Conservation (phyloP, 2,113 vertebrate genomes). For the Chionodraco myersi region DNA sequence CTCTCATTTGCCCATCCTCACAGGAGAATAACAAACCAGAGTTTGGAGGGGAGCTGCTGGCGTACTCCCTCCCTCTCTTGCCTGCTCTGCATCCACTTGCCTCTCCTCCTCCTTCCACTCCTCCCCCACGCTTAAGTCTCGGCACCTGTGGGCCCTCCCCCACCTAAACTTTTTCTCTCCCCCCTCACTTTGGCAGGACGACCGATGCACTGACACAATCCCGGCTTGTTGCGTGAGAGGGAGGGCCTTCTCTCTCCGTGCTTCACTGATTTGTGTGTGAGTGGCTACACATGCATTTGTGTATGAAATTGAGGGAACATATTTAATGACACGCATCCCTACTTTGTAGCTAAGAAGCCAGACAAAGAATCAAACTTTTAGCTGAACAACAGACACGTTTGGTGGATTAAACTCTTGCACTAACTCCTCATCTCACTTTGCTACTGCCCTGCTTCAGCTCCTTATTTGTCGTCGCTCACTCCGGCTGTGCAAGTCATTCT, state of each 20-base stretch:
- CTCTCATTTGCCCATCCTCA: constrained; percentile 39
- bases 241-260: constrained; percentile 39
- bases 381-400: constrained; percentile 16
- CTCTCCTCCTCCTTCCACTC: constrained; percentile 46
- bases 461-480: constrained; percentile 41
- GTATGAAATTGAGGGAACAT: constrained; percentile 24
- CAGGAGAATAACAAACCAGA: constrained; percentile 50
- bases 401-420: constrained; percentile 50
- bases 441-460: constrained; percentile 54
- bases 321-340: constrained; percentile 6
- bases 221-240: constrained; percentile 65
- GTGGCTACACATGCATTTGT: constrained; percentile 24
- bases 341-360: not conserved
- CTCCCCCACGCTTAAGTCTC: constrained; percentile 67
- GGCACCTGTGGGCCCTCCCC: constrained; percentile 76
- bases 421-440: constrained; percentile 47
- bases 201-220: constrained; percentile 66
- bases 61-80: constrained; percentile 1
- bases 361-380: constrained; percentile 31
- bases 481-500: constrained; percentile 46
- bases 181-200: constrained; percentile 60
- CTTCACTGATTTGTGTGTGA: constrained; percentile 46
- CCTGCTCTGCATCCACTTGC: constrained; percentile 48
- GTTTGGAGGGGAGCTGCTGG: constrained; percentile 11
- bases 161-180: constrained; percentile 50